Conservation (phyloP, 2,113 vertebrate species). For the Vombatus ursinus region DNA sequence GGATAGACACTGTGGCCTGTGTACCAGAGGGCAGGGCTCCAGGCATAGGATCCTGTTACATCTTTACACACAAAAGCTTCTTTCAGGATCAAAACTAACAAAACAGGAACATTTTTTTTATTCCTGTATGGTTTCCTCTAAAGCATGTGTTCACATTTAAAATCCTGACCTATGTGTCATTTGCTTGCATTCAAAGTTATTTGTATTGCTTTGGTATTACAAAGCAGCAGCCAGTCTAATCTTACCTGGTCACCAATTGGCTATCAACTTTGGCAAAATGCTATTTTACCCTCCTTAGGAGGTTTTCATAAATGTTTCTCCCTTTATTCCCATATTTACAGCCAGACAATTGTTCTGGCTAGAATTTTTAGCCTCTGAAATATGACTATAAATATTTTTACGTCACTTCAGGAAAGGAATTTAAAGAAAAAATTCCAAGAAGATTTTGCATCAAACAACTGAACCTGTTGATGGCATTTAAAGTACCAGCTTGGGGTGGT, state of each 20-base stretch:
- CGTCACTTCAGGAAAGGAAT: conserved; percentile 62
- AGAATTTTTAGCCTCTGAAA: conserved; percentile 53
- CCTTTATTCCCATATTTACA: conserved; percentile 57
- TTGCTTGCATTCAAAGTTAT: conserved; percentile 75
- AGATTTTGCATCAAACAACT: conserved; percentile 56
- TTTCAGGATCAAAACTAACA: conserved; percentile 86
- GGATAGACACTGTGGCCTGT: conserved; percentile 82
- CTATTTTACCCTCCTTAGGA: conserved; percentile 54
- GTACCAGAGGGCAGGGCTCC: conserved; percentile 83
- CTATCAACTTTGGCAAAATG: conserved; percentile 58
- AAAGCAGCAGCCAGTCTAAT: conserved; percentile 61
- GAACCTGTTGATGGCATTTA: conserved; percentile 44
- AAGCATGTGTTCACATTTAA: conserved; percentile 83
- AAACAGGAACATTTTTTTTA: conserved; percentile 85
- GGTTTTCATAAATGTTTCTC: conserved; percentile 52
- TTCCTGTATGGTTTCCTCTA: conserved; percentile 77
- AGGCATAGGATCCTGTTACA: conserved; percentile 83
- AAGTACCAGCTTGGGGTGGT: background rate
- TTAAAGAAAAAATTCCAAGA: conserved; percentile 59
- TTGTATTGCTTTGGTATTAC: conserved; percentile 75
- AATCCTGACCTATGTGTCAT: conserved; percentile 78
- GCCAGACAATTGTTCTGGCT: conserved; percentile 41
- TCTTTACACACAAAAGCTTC: conserved; percentile 88
- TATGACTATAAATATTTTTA: conserved; percentile 52
- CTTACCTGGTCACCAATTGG: conserved; percentile 63